A percentile compares a stretch with the other conserved stretches of the same genome.
These are phyloP conservation scores for Kryptopterus vitreolus DNA, from an alignment of 2,797 vertebrate species.

Conservation along the genomic window DNA sequence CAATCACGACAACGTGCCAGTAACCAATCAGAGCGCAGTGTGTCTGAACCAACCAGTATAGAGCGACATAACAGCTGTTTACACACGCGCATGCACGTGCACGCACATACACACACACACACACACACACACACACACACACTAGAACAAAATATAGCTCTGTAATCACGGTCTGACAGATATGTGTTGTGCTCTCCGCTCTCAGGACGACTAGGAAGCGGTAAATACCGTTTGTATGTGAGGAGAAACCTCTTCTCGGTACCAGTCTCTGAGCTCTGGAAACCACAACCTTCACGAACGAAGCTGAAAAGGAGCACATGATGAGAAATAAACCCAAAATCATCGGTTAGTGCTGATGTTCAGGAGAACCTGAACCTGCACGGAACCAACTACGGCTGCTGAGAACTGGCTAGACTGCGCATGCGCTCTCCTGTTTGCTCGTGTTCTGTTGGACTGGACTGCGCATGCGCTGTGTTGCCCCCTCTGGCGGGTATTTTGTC, in stretches of 20 bases:
- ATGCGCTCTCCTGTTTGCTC: neutral
- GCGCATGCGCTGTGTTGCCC: slow-evolving; percentile 3
- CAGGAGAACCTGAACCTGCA: too few species aligned
- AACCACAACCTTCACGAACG: neutral
- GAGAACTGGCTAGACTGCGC: neutral
- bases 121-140: too few species aligned
- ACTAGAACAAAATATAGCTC: too few species aligned
- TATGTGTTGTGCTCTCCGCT: too few species aligned
- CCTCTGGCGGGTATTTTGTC: neutral
- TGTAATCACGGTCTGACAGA: too few species aligned
- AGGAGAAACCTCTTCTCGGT: neutral
- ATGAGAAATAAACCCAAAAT: too few species aligned
- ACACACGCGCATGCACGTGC: too few species aligned
- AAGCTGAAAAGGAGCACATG: neutral
- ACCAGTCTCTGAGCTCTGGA: neutral
- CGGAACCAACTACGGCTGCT: too few species aligned
- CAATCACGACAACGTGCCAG: neutral
- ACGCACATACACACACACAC: too few species aligned
- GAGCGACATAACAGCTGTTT: neutral
- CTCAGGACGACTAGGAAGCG: neutral
- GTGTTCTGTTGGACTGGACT: neutral
- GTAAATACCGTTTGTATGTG: neutral
- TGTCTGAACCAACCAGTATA: neutral
- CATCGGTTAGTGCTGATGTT: too few species aligned
- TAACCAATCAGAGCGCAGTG: neutral